phyloP scores from a whole-genome alignment of 2,888 invertebrate species.

The Reticulitermes lucifugus region DNA sequence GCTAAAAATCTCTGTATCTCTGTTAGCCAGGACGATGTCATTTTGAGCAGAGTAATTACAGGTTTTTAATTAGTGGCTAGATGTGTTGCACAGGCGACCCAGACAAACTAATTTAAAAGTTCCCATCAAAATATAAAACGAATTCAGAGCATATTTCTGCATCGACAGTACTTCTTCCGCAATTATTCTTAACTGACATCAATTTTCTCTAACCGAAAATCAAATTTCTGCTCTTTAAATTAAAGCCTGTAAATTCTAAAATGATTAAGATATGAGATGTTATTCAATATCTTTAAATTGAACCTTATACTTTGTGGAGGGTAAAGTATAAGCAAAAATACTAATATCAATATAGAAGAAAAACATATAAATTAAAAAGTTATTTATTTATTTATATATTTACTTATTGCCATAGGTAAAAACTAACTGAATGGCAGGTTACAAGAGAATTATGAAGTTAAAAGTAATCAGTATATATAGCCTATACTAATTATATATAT shows the following conservation, averaged over 20 bases:
- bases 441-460: too few species aligned
- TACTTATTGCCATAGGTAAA: too few species aligned
- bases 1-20: not conserved
- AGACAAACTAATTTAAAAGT: not conserved
- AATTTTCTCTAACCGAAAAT: not conserved
- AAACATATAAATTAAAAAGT: too few species aligned
- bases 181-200: slow-evolving; percentile 14
- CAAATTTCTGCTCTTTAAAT: too few species aligned
- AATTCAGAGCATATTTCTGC: not conserved
- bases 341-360: too few species aligned
- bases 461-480: too few species aligned
- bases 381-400: too few species aligned
- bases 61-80: slow-evolving; percentile 33
- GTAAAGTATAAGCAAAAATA: too few species aligned
- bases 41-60: slow-evolving; percentile 31
- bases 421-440: too few species aligned
- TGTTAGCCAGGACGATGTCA: not conserved
- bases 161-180: not conserved
- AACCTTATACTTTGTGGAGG: too few species aligned
- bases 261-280: not conserved
- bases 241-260: not conserved
- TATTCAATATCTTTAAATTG: not conserved
- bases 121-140: not conserved
- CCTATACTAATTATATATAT: too few species aligned
- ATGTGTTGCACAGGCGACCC: slow-evolving; percentile 5